Base-by-base conservation (phyloP, 2,888 invertebrate genomes). In the Torymus auratus region DNA sequence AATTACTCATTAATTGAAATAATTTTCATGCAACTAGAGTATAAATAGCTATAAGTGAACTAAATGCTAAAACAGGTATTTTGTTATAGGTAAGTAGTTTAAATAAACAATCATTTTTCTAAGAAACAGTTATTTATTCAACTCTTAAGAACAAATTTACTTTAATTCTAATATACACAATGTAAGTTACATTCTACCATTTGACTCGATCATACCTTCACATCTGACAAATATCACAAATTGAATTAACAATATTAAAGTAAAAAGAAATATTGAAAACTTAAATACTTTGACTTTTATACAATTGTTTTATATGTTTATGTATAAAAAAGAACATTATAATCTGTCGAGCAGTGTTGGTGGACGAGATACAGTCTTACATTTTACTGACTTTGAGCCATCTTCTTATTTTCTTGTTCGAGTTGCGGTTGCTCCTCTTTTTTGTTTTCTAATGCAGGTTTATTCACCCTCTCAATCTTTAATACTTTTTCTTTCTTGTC, bases 371-470 rank as follows among this genome's bases (percentile, higher is more conserved):
- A 53, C 23, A 65, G 56, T n/a, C 10, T n/a, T 61, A 28, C 17
- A 55, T 56, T 50, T 56, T 64, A 82, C 41, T 82, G 73, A 56
- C 65, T 73, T n/a, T 80, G 74, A n/a, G 82, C 73, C 12, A 78
- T 41, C 62, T 71, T 73, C 61, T 61, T 13, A 15, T 82, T 69
- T 79, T 82, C 68, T 58, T 55, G 15, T n/a, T 79, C 28, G 0
- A 50, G 41, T 62, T 79, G 56, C 15, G 28, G n/a, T 11, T 65
- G 28, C 15, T 73, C 65, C 64, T 79, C 72, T 10, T 70, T 53
- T 53, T 82, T 60, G 1, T 73, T 65, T 23, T 82, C 77, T 96
- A 96, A 52, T 86, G 87, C 3, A 91, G 88, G 84, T 86, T 93
- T 52, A 89, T 91, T 4, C 84, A 92, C 55, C 91, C 92, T 82